Base-by-base conservation (phyloP, 2,797 vertebrate genomes). In the Miichthys miiuy region DNA sequence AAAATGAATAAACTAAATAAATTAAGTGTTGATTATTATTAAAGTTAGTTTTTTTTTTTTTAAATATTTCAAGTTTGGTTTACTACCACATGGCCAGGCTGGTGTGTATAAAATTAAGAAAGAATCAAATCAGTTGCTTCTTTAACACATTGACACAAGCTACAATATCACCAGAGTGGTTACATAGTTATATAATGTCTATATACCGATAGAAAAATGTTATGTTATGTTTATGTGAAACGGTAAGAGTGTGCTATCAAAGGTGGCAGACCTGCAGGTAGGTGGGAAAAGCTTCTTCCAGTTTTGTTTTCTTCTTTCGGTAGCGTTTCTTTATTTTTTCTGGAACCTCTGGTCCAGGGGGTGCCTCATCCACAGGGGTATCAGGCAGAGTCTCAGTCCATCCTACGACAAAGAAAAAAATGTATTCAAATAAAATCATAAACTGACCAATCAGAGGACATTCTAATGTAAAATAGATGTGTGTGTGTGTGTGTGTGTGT, bases 281-380 rank as follows among this genome's bases (percentile, higher is more conserved):
- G 42, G 96, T 92, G 77, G 98, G 98, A 90, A 99, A 99, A 6
- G 96, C 97, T 90, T 99, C 98, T 88, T 99, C 98, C 14, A 99
- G 95, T 82, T 99, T 99, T 50, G 98, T 99, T 93, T 99, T 99
- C 95, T 98, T 98, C 89, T 99, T 99, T 69, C 98, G 87, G 90
- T 99, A 99, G 77, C 98, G 97, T 79, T 99, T 99, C 91, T 99
- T 98, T 75, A 97, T 97, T 94, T 99, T 99, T 83, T 99, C 98
- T 2, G 95, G 96, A 70, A 95, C 96, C 71, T 98, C 97, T 47
- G 95, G 94, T 77, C 96, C 94, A 47, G 96, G 95, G 10, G 94
- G 88, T 3, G 90, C 94, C 87, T 98, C 97, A 47, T 99, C 97
- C 60, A 96, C 87, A 0, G 96, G 95, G 21, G 95, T 94, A 61